Base-by-base conservation (phyloP, 2,888 invertebrate genomes). In the Chorisops tibialis region DNA sequence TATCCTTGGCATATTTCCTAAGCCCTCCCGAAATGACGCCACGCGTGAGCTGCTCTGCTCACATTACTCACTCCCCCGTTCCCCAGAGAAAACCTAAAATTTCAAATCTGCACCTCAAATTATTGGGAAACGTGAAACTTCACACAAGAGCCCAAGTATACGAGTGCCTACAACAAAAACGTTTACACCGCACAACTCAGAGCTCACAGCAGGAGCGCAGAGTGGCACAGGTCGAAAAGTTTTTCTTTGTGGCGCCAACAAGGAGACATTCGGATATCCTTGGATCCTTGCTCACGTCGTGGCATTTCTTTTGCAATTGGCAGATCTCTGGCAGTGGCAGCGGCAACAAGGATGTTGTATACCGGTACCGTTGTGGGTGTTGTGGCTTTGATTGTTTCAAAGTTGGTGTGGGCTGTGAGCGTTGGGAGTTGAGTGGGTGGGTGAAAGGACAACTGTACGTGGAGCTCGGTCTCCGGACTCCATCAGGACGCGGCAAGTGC, bases 311-410 rank as follows among this genome's bases (percentile, higher is more conserved):
- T 58, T 56, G 62, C 62, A 62, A 62, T 62, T 62, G 62, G 62
- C 56, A 62, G 62, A 62, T 62, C 56, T 62, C 56, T 62, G 58
- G 50, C 62, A 56, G 41, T 56, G 50, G 41, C 21, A 50, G 41
- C 47, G 49, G 47, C 47, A 47, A 47, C 19, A 47, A 22, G 47
- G 21, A 47, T 47, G 22, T 47, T 19, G 50, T 45, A 61, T 49
- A 61, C 47, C 58, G 41, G 41, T 30, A 48, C 41, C 30, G 56
- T 65, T 67, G 67, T 66, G 67, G 67, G 67, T 67, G 67, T 66
- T 67, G 67, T 67, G 67, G 67, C 67, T 68, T 68, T 66, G 67
- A 68, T 68, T 68, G 68, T 68, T 67, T 64, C 67, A 63, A 64
- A 67, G 64, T 67, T 66, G 64, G 65, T 64, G 66, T 64, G 64